Percentiles rank a stretch among this genome's conserved stretches.
These are phyloP conservation scores for Malaclemys terrapin DNA, from an alignment of 2,113 vertebrate genomes.

Conservation along the genomic window DNA sequence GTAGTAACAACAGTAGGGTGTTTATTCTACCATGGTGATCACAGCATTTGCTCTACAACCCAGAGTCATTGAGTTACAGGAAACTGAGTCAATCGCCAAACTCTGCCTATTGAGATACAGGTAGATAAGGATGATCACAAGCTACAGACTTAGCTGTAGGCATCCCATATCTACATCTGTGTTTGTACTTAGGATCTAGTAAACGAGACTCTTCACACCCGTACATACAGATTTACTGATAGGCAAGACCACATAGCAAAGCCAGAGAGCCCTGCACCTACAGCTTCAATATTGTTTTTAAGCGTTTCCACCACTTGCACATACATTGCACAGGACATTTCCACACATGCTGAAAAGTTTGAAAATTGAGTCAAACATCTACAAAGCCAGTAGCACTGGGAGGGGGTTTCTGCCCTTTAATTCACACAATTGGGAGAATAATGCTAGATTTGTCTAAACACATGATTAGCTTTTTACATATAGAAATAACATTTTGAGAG, in stretches of 20 bases:
- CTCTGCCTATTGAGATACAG: not conserved
- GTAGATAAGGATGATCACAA: not conserved
- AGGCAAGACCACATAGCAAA: slow-evolving; percentile 71
- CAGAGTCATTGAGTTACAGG: not conserved
- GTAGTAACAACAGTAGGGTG: not conserved
- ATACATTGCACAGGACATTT: slow-evolving; percentile 66
- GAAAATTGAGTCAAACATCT: slow-evolving; percentile 76
- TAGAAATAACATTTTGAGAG: not conserved
- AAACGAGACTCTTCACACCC: slow-evolving; percentile 73
- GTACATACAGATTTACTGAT: slow-evolving; percentile 78
- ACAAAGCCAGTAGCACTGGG: slow-evolving; percentile 63
- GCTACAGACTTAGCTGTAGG: not conserved
- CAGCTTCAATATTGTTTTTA: slow-evolving; percentile 80
- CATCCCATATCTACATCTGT: slow-evolving; percentile 28
- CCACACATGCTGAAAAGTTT: slow-evolving; percentile 65
- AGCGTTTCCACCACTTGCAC: slow-evolving; percentile 70
- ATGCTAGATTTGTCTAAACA: slow-evolving; percentile 66
- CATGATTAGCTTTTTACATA: not conserved
- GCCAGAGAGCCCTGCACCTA: slow-evolving; percentile 70
- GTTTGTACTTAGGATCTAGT: slow-evolving; percentile 58
- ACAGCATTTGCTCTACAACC: not conserved
- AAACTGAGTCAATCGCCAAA: not conserved
- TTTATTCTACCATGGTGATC: not conserved
- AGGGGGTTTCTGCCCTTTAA: slow-evolving; percentile 56
- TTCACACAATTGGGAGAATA: slow-evolving; percentile 23